Base-by-base conservation (phyloP, 1,140 invertebrate genomes). In the Brachionus calyciflorus region DNA sequence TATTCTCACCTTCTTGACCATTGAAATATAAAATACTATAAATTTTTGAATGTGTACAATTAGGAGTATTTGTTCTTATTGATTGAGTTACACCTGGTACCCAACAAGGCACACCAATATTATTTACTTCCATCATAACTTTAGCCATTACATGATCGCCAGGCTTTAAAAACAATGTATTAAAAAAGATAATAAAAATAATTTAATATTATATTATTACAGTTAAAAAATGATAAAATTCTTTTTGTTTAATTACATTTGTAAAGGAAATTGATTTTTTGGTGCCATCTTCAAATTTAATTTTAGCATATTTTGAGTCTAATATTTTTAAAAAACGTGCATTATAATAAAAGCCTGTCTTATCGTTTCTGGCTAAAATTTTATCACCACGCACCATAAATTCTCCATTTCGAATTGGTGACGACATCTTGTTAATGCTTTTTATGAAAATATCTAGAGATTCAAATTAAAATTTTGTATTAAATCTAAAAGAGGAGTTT, bases 41-140 rank as follows among this genome's bases (percentile, higher is more conserved):
- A 28, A 46, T 28, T 70, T 70, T 70, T 70, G 14, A 21, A 24
- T 26, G 17, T 17, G 65, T 17, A 70, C 21, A n/a, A n/a, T n/a
- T n/a, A n/a, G n/a, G n/a, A n/a, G n/a, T n/a, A n/a, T n/a, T n/a
- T 5, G 2, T 48, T 26, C 37, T 19, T 46, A 48, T 44, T 7
- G 65, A 70, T 51, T 70, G 65, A n/a, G 46, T 33, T 49, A 70
- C 41, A 14, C 65, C 65, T 7, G 65, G 65, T n/a, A 70, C 65
- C 65, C 65, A 70, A 33, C 65, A 70, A 17, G 44, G 14, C 24
- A 17, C n/a, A n/a, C 46, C 65, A 17, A 70, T 46, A 10, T 70
- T 40, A 10, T 70, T 70, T 10, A n/a, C n/a, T n/a, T n/a, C n/a
- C n/a, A n/a, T n/a, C n/a, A 70, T 12, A 48, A 70, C 65, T 33